These are phyloP conservation scores for Psilopogon haemacephalus DNA, from an alignment of 2,113 vertebrate species.

Conservation along the genomic window DNA sequence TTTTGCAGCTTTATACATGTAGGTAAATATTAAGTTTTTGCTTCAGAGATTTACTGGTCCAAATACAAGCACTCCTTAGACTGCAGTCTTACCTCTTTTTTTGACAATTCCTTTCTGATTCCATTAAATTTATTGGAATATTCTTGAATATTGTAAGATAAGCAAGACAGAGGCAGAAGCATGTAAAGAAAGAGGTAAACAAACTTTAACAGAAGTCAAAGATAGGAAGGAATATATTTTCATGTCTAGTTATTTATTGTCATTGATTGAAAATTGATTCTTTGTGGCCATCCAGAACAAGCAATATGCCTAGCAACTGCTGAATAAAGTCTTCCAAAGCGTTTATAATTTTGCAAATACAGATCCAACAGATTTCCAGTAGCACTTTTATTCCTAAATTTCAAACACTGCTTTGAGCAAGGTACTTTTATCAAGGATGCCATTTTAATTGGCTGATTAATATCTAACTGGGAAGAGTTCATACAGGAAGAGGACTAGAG, in stretches of 20 bases:
- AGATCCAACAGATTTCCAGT: background rate
- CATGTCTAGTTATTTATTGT: background rate
- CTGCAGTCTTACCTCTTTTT: conserved; percentile 75
- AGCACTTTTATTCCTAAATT: background rate
- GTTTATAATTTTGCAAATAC: background rate
- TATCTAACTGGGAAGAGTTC: background rate
- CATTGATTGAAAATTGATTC: background rate
- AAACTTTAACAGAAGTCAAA: conserved; percentile 61
- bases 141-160: conserved; percentile 75
- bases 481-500: background rate
- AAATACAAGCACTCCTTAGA: conserved; percentile 60
- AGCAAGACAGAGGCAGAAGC: conserved; percentile 78
- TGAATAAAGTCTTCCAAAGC: background rate
- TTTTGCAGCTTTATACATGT: conserved; percentile 6
- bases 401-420: background rate
- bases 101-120: conserved; percentile 77
- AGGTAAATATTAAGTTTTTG: conserved; percentile 32
- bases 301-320: background rate
- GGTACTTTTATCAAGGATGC: background rate
- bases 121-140: conserved; percentile 78
- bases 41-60: conserved; percentile 50
- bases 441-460: background rate
- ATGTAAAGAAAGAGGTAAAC: conserved; percentile 75
- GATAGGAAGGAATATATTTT: conserved; percentile 47
- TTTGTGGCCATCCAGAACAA: background rate